Evolutionary conservation across 2,888 invertebrate species (phyloP), one percentile per base, ranked within the genome.

Genomic region (Amphipoea lucens): DNA sequence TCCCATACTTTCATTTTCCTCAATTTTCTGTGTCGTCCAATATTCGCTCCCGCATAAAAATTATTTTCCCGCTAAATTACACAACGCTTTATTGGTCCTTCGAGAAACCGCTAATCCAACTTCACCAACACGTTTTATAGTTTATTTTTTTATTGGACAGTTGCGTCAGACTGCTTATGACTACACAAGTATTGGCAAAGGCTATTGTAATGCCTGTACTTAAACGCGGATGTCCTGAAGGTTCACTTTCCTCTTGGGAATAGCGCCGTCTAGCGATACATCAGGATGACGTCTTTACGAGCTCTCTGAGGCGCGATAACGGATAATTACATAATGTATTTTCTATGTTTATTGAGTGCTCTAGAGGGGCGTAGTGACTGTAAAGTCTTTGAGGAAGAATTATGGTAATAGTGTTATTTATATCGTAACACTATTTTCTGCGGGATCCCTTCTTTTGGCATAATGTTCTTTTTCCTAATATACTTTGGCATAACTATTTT

Each of bases 311-410:
- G 73, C 62, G 62, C 79, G 67, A 74, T 78, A 79, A 69, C 67
- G 67, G 74, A 76, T 87, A 81, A 87, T 87, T 81, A 79, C 71
- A 74, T 89, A 84, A 87, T 80, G 77, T 79, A 42, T 48, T 75
- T 79, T 82, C 68, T 79, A 71, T 89, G 68, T 77, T 72, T 81
- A 78, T 81, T 88, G 66, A 62, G 11, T 40, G 40, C 17, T 63
- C 66, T 70, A 45, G 42, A 57, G 69, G 14, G 60, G 57, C 12
- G 6, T 29, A 45, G 23, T 48, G n/a, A 20, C 36, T 48, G 54
- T 63, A 36, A 68, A 78, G 20, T 78, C n/a, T 63, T 83, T 5
- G n/a, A 40, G 4, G 67, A 48, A 40, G 51, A 68, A 83, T 48
- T 48, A 62, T 29, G 36, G 40, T 78, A 51, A 20, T 17, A 40